These are phyloP conservation scores for Caenorhabditis panamensis DNA, from an alignment of 2,888 invertebrate species.

Conservation along the genomic window DNA sequence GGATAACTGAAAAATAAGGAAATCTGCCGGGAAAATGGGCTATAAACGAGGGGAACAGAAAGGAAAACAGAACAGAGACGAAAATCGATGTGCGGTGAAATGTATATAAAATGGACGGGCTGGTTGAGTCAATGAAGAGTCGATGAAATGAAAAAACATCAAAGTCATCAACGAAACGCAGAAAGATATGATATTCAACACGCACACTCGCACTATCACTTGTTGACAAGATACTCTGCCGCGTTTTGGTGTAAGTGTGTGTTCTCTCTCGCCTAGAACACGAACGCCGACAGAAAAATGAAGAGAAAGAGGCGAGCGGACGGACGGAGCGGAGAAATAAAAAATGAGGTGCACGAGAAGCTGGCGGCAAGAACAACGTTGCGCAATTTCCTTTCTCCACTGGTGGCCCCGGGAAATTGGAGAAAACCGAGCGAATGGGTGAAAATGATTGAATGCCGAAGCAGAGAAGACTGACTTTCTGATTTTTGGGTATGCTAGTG, in stretches of 20 bases:
- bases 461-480: too few species aligned
- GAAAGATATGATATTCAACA: background rate
- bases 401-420: constrained; percentile 4
- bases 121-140: too few species aligned
- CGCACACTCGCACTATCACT: background rate
- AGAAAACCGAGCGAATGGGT: background rate
- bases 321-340: background rate
- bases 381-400: background rate
- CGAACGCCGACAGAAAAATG: background rate
- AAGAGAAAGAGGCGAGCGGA: background rate
- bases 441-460: background rate
- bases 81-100: too few species aligned
- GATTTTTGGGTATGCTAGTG: background rate
- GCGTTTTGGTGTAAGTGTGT: too few species aligned
- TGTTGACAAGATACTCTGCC: background rate
- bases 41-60: background rate
- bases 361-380: background rate
- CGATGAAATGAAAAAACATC: too few species aligned
- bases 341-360: background rate
- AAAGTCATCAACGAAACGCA: background rate
- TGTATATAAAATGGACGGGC: too few species aligned
- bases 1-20: too few species aligned
- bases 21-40: too few species aligned
- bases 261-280: too few species aligned
- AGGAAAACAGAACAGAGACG: too few species aligned